Evolutionary conservation across 2,797 vertebrate genomes (phyloP), one percentile per base, ranked within the genome.

Genomic region (Alca torda): DNA sequence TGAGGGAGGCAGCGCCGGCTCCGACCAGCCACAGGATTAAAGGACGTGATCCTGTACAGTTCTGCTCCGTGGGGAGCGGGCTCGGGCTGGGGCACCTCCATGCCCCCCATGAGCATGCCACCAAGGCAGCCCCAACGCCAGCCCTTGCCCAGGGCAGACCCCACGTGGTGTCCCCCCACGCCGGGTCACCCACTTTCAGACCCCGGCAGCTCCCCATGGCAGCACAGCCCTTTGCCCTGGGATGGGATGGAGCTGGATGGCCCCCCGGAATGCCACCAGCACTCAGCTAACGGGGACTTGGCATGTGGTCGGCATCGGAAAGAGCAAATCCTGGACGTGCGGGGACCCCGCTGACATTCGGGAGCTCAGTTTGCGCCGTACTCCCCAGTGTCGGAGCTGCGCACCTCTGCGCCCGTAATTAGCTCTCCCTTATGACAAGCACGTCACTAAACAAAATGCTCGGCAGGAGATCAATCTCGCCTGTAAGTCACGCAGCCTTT

Each of bases 381-480:
- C 21, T 72, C 84, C 88, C 87, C 80, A 16, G 85, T 0, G 3
- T 13, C 2, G 0, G 76, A 37, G 79, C 85, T 0, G 3, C 1
- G n/a, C 0, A 2, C 46, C 63, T 90, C 81, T 0, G 1, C 0
- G 18, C 61, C 70, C 9, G 37, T 95, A 96, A 96, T 96, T 93
- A 97, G 93, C 76, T 90, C 78, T 88, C 92, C 93, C 90, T 90
- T 91, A 94, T 88, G 92, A 89, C 91, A 95, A 86, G 89, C 95
- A 95, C 90, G 73, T 95, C 86, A 96, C 93, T 80, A 96, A 97
- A 96, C 91, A 96, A 94, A 95, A 95, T 84, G 90, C 95, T 96
- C 31, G 4, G 89, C 84, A 90, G 86, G 84, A 90, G 94, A 97
- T 93, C 95, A 92, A 94, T 95, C 93, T 84, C 41, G 76, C 85